Evolutionary conservation across 2,113 vertebrate species (phyloP), one percentile per base, ranked within the genome.

Genomic region (Chaetorhynchus papuensis): DNA sequence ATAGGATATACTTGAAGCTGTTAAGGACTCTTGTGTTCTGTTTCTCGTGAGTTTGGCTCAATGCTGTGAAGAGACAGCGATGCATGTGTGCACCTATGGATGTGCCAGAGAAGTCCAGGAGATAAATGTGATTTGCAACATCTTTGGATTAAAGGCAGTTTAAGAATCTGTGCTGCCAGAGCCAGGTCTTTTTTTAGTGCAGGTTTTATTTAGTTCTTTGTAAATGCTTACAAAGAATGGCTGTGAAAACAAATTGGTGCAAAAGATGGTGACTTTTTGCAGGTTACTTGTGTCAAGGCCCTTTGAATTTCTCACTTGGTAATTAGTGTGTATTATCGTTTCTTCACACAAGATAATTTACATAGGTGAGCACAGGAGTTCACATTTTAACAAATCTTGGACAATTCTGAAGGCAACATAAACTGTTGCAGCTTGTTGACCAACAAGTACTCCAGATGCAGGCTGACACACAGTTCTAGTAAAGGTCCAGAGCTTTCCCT

Each of bases 21-120:
- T 37, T 53, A 42, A 54, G 26, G 42, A 42, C 27, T 87, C 14
- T 47, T 33, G 4, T 24, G 21, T 72, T 72, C 23, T 84, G 24
- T 71, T 82, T 74, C 64, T 19, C 37, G 8, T 7, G 56, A 57
- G 13, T 56, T 83, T 80, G 63, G 10, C 53, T 83, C 26, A 11
- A 0, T 42, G 53, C 16, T 72, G 35, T 59, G 52, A 75, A 42
- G 49, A 47, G 39, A 3, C 39, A 61, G 31, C 31, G 21, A 17
- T 7, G 11, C 2, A 2, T 1, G 0, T 53, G 23, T 18, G n/a
- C 7, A 18, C 10, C 11, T 6, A 0, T 41, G 49, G 44, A 22
- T 9, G 42, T 82, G 49, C 41, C n/a, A 52, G 57, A 60, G 35
- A 41, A 24, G 22, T 56, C 27, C 78, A 22, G 77, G 50, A 60